These are phyloP conservation scores for Octodonta nipae DNA, from an alignment of 2,888 invertebrate species.

Conservation along the genomic window DNA sequence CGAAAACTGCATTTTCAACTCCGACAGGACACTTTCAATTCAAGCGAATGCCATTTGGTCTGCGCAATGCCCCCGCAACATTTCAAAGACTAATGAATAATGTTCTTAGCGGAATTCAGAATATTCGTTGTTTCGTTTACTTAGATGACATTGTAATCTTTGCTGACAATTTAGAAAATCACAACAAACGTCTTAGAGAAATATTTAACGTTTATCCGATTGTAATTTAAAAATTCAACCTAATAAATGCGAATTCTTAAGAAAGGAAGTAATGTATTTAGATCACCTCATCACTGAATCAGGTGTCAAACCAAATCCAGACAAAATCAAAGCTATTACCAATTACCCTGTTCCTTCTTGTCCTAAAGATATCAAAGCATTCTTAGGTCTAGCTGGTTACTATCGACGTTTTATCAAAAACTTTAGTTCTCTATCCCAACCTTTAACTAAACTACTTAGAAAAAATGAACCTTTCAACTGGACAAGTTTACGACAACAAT, in stretches of 20 bases:
- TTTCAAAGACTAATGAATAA: conserved; percentile 12
- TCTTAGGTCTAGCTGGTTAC: conserved; percentile 23
- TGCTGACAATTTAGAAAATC: conserved; percentile 2
- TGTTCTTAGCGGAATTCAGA: conserved; percentile 4
- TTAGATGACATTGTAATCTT: conserved; percentile 21
- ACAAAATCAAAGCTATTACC: conserved; percentile 17
- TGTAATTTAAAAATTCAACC: conserved; percentile 8
- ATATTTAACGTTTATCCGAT: not conserved
- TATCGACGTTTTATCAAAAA: conserved; percentile 24
- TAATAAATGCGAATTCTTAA: conserved; percentile 27
- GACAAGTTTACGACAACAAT: conserved; percentile 11
- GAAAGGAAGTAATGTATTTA: conserved; percentile 27
- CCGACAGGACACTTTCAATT: conserved; percentile 4
- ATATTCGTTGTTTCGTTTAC: conserved; percentile 15
- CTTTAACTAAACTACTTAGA: conserved; percentile 17
- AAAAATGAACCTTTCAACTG: conserved; percentile 10
- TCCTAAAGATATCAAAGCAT: conserved; percentile 23
- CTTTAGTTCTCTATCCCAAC: conserved; percentile 18
- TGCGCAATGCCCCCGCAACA: conserved; percentile 15
- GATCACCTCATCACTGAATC: conserved; percentile 19
- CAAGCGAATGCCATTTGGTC: conserved; percentile 7
- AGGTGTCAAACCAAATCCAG: conserved; percentile 28
- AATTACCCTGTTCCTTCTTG: conserved; percentile 22
- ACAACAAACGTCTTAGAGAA: not conserved
- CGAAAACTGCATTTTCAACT: conserved; percentile 10